Base-by-base conservation (phyloP, 2,113 vertebrate genomes). In the Alosa alosa region DNA sequence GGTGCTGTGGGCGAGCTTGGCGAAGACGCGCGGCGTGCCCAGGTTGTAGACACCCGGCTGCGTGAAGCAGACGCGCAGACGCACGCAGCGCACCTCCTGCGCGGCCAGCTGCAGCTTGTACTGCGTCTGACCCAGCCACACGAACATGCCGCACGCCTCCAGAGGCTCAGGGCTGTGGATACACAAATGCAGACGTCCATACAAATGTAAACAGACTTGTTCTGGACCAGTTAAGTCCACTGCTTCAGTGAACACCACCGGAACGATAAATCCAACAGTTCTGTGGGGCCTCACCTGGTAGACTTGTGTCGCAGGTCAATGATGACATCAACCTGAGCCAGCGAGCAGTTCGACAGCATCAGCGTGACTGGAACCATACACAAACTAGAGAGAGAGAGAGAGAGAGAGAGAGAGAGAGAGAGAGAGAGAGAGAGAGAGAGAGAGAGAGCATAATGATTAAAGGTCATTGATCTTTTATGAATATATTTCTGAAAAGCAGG, bases 41-140 rank as follows among this genome's bases (percentile, higher is more conserved):
- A 99, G 96, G 89, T 99, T 99, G 94, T 99, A 99, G 87, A 99
- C 98, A 46, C 98, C 98, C 0, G 97, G 96, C 85, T 96, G 96
- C 85, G 98, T 95, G 22, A 99, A 99, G 89, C 97, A 99, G 81
- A 97, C 98, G 82, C 93, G 96, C 89, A 99, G 94, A 60, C 95
- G 94, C 83, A 99, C 91, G 85, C 94, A 94, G 85, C 91, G 92
- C 3, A 96, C 95, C 89, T 99, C 96, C 88, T 96, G 96, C 64
- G 97, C 94, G 90, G 94, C 92, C 57, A 99, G 95, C 31, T 96
- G 96, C 89, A 98, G 94, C 91, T 97, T 97, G 93, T 98, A 97
- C 60, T 98, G 97, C 1, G 95, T 98, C 93, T 99, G 97, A 46
- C 98, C 98, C 86, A 99, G 96, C 98, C 98, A 99, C 0, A 96